Evolutionary conservation across 2,113 vertebrate species (phyloP).

Genomic region (Penelope pileata): DNA sequence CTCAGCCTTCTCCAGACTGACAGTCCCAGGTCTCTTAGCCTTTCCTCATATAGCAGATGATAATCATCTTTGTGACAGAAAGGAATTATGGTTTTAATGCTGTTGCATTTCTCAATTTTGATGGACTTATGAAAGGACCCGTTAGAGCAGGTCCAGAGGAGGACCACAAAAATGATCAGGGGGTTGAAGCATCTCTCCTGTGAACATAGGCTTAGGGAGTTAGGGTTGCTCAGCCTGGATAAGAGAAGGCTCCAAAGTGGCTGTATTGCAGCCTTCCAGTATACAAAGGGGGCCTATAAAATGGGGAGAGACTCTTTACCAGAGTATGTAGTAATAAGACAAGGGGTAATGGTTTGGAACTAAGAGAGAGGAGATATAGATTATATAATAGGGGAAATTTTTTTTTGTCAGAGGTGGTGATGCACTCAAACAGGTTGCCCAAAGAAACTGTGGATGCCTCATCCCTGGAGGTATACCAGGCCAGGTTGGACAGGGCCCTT

Average conservation of each 20-base stretch:
- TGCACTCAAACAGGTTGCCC: not conserved
- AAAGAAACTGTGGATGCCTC: not conserved
- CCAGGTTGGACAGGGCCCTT: not conserved
- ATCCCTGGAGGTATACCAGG: not conserved
- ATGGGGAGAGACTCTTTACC: not conserved
- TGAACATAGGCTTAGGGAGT: not conserved
- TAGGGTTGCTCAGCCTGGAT: not conserved
- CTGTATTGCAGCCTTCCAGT: not conserved
- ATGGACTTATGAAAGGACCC: not conserved
- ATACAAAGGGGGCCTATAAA: not conserved
- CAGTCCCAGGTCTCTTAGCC: too few species aligned
- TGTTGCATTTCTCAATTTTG: not conserved
- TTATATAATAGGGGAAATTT: not conserved
- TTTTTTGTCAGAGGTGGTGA: not conserved
- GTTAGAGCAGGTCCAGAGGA: not conserved
- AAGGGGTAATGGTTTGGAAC: not conserved
- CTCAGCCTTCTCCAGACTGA: too few species aligned
- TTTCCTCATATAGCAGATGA: too few species aligned
- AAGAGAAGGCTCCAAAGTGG: not conserved
- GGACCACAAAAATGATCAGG: not conserved
- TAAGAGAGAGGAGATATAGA: not conserved
- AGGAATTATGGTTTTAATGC: not conserved
- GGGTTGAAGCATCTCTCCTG: not conserved
- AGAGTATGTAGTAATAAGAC: not conserved
- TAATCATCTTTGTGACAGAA: too few species aligned